Conservation (phyloP, 2,113 vertebrate species). For the Theropithecus gelada region DNA sequence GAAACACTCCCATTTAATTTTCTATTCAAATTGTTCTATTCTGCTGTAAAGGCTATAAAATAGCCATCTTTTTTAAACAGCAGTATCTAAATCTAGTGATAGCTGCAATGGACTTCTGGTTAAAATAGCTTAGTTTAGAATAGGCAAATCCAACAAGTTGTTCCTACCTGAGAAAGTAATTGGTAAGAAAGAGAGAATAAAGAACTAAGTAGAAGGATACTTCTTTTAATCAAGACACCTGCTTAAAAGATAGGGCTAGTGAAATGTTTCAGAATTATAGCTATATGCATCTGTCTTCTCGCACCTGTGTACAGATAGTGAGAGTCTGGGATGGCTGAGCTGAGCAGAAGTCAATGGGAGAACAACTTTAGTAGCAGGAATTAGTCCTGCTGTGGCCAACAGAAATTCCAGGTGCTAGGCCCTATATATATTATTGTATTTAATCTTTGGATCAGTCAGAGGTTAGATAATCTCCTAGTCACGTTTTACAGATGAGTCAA, state of each 20-base stretch:
- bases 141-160: not conserved
- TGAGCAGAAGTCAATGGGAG: not conserved
- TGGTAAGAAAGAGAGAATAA: constrained; percentile 22
- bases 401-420: not conserved
- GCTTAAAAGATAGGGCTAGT: not conserved
- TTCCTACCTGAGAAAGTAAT: constrained; percentile 4
- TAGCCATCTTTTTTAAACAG: not conserved
- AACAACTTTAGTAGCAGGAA: constrained; percentile 1
- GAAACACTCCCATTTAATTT: not conserved
- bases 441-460: not conserved
- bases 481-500: constrained; percentile 27
- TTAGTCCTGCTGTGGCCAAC: not conserved
- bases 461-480: not conserved
- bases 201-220: constrained; percentile 1
- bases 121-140: constrained; percentile 12
- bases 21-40: constrained; percentile 11
- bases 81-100: not conserved
- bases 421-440: not conserved
- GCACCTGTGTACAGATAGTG: not conserved
- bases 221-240: not conserved
- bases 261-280: constrained; percentile 8
- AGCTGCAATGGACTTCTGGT: not conserved
- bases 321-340: not conserved
- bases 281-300: not conserved
- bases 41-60: constrained; percentile 15